These are phyloP conservation scores for Tigriopus californicus DNA, from an alignment of 2,888 invertebrate genomes.

Conservation along the genomic window DNA sequence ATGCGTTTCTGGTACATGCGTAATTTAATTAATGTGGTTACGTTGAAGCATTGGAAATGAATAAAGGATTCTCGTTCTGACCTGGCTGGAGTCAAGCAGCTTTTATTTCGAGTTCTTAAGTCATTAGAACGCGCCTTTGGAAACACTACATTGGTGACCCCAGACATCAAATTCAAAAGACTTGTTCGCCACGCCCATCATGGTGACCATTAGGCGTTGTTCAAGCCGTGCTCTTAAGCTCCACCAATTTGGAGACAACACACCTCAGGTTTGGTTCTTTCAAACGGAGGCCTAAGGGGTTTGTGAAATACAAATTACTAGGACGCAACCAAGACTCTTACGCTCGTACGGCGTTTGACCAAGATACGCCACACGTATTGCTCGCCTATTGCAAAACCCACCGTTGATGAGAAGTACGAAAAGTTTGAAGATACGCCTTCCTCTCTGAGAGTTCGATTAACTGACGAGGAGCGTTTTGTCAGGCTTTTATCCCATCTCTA, in stretches of 20 bases:
- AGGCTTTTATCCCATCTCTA: not conserved
- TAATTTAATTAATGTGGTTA: no score
- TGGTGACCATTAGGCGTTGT: not conserved
- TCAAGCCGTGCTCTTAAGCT: not conserved
- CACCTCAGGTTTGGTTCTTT: not conserved
- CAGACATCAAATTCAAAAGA: no score
- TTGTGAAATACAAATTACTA: not conserved
- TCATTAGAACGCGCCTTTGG: no score
- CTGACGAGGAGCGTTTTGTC: not conserved
- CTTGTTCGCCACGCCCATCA: no score
- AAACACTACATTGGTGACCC: no score
- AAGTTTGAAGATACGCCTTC: not conserved
- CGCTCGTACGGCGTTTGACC: not conserved
- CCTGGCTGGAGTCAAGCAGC: no score
- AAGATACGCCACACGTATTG: not conserved
- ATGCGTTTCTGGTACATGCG: no score
- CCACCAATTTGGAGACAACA: not conserved
- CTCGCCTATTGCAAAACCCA: not conserved
- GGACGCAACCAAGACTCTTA: not conserved
- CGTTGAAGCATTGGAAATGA: no score
- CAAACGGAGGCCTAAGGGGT: not conserved
- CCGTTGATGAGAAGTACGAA: not conserved
- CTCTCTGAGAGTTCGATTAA: not conserved
- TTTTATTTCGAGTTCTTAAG: no score
- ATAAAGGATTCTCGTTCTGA: no score